Base-by-base conservation (phyloP, 2,113 vertebrate genomes). In the Emydocephalus ijimae region DNA sequence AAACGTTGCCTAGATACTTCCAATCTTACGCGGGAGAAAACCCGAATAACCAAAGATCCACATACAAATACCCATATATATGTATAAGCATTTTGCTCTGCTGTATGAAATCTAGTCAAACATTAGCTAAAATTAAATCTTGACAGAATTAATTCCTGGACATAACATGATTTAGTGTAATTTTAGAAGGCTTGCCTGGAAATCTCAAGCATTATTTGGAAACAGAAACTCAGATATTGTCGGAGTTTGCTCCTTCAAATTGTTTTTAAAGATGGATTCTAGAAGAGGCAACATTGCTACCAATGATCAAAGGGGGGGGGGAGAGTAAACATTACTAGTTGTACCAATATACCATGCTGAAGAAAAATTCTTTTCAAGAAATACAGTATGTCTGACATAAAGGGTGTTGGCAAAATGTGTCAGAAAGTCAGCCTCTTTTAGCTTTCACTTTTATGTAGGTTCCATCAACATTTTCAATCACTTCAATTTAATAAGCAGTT, bases 61-160 rank as follows among this genome's bases (percentile, higher is more conserved):
- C 39, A 39, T 39, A 39, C 39, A 39, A 39, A 39, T 39, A 39
- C 39, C 39, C 39, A 39, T 39, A 39, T 39, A 39, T 39, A 39
- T 39, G 2, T 39, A 1, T 39, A 1, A 39, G 39, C 39, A 39
- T 39, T 39, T 39, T 39, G 39, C 39, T 39, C 39, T 39, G 39
- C 39, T 39, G 39, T 39, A 43, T 88, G 93, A 94, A 90, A 96
- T 96, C 93, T 92, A 54, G 0, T 85, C 0, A 0, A 18, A 92
- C 92, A 90, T 69, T 92, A 94, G 93, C 96, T 96, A 96, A 95
- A 96, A 94, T 96, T 94, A 95, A 94, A 93, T 93, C 92, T 95
- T 54, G 5, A 50, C 93, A 95, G 94, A 93, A 92, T 0, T 0
- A 90, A 81, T 81, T 81, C n/a, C n/a, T 39, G 69, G 69, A 15